Conservation (phyloP, 2,113 vertebrate genomes). For the Ictidomys tridecemlineatus region DNA sequence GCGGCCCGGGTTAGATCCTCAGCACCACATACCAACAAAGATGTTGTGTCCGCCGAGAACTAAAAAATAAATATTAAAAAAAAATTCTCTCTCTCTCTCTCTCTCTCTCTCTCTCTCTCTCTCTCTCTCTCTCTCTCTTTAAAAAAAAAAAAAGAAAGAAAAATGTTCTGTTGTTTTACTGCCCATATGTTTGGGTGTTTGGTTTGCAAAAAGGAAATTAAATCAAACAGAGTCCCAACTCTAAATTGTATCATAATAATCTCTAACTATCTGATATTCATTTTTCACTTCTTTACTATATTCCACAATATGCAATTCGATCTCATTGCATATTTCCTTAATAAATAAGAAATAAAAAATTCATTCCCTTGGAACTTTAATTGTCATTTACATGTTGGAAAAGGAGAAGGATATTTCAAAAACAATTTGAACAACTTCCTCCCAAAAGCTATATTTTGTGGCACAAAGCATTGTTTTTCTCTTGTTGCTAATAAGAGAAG, state of each 20-base stretch:
- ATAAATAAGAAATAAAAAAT: neutral
- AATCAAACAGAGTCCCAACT: neutral
- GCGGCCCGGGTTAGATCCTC: no score
- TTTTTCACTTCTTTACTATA: neutral
- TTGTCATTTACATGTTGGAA: neutral
- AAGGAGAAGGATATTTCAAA: neutral
- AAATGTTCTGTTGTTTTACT: neutral
- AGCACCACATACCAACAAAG: no score
- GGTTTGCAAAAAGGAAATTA: neutral
- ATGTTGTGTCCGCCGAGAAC: no score
- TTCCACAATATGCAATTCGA: neutral
- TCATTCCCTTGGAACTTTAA: neutral
- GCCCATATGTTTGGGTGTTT: neutral
- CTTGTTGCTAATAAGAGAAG: neutral
- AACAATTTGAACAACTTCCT: neutral
- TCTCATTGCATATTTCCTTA: neutral
- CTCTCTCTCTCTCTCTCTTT: no score
- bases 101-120: no score
- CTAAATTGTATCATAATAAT: conserved; percentile 1
- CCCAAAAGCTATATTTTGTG: neutral
- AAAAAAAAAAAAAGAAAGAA: no score
- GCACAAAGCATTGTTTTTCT: neutral
- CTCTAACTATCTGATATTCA: neutral
- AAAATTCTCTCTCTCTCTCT: no score
- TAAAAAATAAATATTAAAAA: no score